Evolutionary conservation across 1,140 invertebrate species (phyloP).

Genomic region (Cheumatopsyche charites): DNA sequence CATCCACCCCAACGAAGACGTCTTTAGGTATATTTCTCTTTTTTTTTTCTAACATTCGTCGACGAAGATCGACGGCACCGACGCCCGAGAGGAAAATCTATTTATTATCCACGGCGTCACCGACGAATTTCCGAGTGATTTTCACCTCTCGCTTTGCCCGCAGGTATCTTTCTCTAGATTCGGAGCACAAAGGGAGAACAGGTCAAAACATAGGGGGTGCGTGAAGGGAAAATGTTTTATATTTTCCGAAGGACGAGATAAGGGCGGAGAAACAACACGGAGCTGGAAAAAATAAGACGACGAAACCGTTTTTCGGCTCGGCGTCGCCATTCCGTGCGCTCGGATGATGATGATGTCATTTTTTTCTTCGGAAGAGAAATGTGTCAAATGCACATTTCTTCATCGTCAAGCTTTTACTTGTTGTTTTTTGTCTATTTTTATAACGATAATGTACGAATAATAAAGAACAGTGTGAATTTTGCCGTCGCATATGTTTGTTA

Average conservation of each 20-base stretch:
- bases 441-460: too few species aligned
- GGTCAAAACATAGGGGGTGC: slow-evolving; percentile 10
- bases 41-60: too few species aligned
- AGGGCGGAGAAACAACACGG: neutral
- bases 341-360: slow-evolving; percentile 23
- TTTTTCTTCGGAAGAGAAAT: slow-evolving; percentile 17
- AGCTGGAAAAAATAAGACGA: neutral
- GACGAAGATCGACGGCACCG: slow-evolving; percentile 11
- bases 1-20: neutral
- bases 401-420: neutral
- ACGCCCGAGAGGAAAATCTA: slow-evolving; percentile 9
- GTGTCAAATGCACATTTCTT: slow-evolving; percentile 26
- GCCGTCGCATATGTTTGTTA: too few species aligned
- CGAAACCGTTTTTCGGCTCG: slow-evolving; percentile 16
- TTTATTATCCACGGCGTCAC: slow-evolving; percentile 11
- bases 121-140: slow-evolving; percentile 1
- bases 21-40: too few species aligned
- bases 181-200: neutral
- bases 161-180: neutral
- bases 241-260: slow-evolving; percentile 1
- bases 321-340: slow-evolving; percentile 5
- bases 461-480: too few species aligned
- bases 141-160: slow-evolving; percentile 6
- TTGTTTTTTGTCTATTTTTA: neutral
- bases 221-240: slow-evolving; percentile 8